Evolutionary conservation across 1,140 invertebrate genomes (phyloP).

Genomic region (Palaemon carinicauda): DNA sequence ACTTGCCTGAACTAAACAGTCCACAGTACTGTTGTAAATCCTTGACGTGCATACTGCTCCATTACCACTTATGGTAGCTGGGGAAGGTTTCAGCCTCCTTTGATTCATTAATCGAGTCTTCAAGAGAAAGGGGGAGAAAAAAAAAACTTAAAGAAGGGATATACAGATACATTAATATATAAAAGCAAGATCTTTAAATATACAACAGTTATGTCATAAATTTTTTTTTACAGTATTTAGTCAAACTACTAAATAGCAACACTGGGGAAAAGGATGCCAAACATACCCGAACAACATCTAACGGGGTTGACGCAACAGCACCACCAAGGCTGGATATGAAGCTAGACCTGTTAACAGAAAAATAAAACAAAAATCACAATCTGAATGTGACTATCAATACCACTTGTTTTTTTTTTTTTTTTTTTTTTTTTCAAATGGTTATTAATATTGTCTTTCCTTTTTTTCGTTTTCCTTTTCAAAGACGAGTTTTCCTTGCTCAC

Average conservation of each 20-base stretch:
- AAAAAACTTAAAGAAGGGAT: background rate
- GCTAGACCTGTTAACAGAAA: slow-evolving; percentile 75
- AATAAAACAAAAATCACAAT: background rate
- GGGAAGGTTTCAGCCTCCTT: slow-evolving; percentile 65
- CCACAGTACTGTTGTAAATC: slow-evolving; percentile 85
- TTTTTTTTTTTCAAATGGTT: background rate
- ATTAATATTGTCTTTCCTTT: slow-evolving; percentile 6
- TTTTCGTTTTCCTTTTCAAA: slow-evolving; percentile 6
- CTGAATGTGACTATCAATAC: background rate
- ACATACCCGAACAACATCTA: slow-evolving; percentile 92
- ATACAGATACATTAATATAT: background rate
- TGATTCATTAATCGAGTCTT: slow-evolving; percentile 91
- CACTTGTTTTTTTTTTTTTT: background rate
- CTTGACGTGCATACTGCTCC: slow-evolving; percentile 62
- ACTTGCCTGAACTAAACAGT: slow-evolving; percentile 86
- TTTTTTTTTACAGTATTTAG: too few species aligned
- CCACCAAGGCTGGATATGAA: slow-evolving; percentile 91
- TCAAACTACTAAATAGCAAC: too few species aligned
- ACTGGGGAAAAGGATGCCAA: too few species aligned
- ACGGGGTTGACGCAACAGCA: slow-evolving; percentile 91
- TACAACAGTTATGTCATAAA: too few species aligned
- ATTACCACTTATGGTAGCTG: slow-evolving; percentile 55
- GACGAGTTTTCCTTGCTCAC: slow-evolving; percentile 12
- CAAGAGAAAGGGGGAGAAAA: background rate
- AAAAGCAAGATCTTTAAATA: too few species aligned